A percentile compares a stretch with the other conserved stretches of the same genome.
Evolutionary conservation across 2,888 invertebrate genomes (phyloP).

Genomic region (Lithophane semibrunnea): DNA sequence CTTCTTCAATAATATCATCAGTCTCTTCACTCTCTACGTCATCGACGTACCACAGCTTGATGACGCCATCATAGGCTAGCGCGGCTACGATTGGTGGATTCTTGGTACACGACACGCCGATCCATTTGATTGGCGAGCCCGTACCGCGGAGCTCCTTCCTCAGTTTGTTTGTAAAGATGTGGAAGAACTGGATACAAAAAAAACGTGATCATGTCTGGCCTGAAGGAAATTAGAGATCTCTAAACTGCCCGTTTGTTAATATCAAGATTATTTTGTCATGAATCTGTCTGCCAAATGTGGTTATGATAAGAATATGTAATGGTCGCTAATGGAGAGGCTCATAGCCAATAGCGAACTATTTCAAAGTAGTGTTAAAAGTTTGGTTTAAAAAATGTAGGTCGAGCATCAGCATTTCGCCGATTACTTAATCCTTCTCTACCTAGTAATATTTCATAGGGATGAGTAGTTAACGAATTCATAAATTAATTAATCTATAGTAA

Average conservation of each 20-base stretch:
- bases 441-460: neutral
- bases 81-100: conserved; percentile 90
- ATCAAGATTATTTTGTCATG: neutral
- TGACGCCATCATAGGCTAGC: conserved; percentile 89
- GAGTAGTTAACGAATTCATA: too few relatives aligned
- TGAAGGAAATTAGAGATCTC: neutral
- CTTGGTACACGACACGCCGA: conserved; percentile 87
- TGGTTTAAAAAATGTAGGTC: neutral
- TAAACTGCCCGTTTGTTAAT: neutral
- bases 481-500: too few relatives aligned
- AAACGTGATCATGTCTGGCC: neutral
- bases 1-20: conserved; percentile 84
- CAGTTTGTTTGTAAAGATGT: conserved; percentile 89
- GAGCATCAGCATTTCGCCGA: neutral
- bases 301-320: neutral
- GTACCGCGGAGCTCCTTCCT: conserved; percentile 88
- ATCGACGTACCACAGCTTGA: conserved; percentile 91
- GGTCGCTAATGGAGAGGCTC: neutral
- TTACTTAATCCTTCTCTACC: neutral
- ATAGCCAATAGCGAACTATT: neutral
- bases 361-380: neutral
- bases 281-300: neutral
- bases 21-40: conserved; percentile 75
- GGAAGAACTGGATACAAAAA: conserved; percentile 87
- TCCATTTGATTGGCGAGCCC: conserved; percentile 83